A percentile compares a stretch with the other conserved stretches of the same genome.
Conservation (phyloP, 2,888 invertebrate species). For the Polylopha cassiicola region DNA sequence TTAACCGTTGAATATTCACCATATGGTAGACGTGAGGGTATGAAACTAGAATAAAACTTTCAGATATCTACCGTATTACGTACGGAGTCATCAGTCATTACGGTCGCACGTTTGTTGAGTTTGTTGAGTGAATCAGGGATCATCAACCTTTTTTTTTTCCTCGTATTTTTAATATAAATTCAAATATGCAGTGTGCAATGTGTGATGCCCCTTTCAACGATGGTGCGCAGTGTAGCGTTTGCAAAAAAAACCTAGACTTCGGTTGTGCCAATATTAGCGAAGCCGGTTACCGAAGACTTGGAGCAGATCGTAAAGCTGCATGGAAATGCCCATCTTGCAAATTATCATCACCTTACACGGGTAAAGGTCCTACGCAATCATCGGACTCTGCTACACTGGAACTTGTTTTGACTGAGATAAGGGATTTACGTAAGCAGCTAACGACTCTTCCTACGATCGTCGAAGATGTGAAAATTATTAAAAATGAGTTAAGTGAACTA, state of each 20-base stretch:
- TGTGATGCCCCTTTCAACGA: neutral
- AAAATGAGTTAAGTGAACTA: too few relatives aligned
- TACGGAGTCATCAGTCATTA: neutral
- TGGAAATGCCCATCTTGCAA: neutral
- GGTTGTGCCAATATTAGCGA: neutral
- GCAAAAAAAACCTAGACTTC: neutral
- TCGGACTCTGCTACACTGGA: too few relatives aligned
- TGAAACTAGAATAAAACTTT: too few relatives aligned
- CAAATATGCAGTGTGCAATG: neutral
- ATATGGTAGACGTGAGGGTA: too few relatives aligned
- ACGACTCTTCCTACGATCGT: too few relatives aligned
- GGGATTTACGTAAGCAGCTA: too few relatives aligned
- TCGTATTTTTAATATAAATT: neutral
- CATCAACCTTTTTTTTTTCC: neutral
- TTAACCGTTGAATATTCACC: too few relatives aligned
- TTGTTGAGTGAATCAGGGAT: neutral
- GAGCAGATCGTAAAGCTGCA: neutral
- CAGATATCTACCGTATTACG: too few relatives aligned
- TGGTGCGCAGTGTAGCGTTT: neutral
- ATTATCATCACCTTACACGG: neutral
- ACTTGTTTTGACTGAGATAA: too few relatives aligned
- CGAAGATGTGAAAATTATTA: too few relatives aligned
- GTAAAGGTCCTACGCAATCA: too few relatives aligned
- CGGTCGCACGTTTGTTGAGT: neutral
- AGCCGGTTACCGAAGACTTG: neutral